These are phyloP conservation scores for Physocephala rufipes DNA, from an alignment of 2,888 invertebrate genomes.

Conservation along the genomic window DNA sequence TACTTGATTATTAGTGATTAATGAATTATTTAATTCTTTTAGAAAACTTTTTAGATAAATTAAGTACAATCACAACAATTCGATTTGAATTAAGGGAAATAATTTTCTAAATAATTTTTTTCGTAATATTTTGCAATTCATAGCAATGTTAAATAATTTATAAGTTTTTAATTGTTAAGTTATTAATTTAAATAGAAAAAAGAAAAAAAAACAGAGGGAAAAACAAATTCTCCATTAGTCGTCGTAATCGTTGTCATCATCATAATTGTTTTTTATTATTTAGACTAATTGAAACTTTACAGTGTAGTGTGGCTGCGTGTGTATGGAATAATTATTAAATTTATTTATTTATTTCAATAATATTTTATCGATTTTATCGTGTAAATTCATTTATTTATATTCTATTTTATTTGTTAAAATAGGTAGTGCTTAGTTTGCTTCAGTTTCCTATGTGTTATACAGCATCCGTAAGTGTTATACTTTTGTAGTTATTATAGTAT, in stretches of 20 bases:
- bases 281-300: background rate
- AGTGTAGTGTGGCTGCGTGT: constrained; percentile 13
- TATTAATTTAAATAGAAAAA: constrained; percentile 43
- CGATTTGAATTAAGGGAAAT: constrained; percentile 46
- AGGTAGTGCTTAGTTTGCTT: constrained; percentile 32
- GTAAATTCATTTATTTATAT: constrained; percentile 30
- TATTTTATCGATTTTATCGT: constrained; percentile 6
- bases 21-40: constrained; percentile 40
- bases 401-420: constrained; percentile 22
- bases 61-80: constrained; percentile 61
- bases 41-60: constrained; percentile 29
- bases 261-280: background rate
- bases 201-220: constrained; percentile 43
- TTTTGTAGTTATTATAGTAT: too few species aligned
- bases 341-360: constrained; percentile 1
- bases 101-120: constrained; percentile 2
- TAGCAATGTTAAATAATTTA: background rate
- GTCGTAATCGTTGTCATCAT: constrained; percentile 44
- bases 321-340: constrained; percentile 11
- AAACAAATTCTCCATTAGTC: constrained; percentile 66
- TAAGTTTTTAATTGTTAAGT: constrained; percentile 35
- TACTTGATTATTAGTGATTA: constrained; percentile 50
- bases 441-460: background rate
- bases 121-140: constrained; percentile 21
- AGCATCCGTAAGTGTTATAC: background rate